A percentile compares a stretch with the other conserved stretches of the same genome.
Evolutionary conservation across 2,888 invertebrate genomes (phyloP).

Genomic region (Dynastes tityus): DNA sequence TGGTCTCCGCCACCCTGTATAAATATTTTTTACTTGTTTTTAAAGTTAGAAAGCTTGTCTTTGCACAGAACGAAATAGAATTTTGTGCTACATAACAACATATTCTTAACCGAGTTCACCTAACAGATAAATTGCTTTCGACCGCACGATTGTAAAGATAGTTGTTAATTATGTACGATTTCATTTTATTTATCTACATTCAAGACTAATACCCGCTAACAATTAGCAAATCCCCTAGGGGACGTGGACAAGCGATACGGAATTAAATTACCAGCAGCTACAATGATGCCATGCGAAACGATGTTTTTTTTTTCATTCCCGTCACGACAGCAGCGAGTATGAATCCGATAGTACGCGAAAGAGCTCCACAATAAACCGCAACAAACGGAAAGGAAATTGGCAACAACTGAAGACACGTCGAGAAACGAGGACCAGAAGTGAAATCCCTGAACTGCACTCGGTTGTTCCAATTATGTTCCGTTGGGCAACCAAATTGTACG

Average conservation of each 20-base stretch:
- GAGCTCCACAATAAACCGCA: background rate
- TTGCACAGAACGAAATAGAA: too few species aligned
- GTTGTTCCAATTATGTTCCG: conserved; percentile 31
- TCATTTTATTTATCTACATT: too few species aligned
- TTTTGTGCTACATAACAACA: too few species aligned
- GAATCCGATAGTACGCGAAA: background rate
- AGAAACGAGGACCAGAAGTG: background rate
- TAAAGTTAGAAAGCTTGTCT: too few species aligned
- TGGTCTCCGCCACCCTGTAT: too few species aligned
- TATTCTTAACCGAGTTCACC: too few species aligned
- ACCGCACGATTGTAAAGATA: too few species aligned
- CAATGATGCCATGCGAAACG: background rate
- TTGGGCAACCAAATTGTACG: conserved; percentile 17
- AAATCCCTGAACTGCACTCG: conserved; percentile 28
- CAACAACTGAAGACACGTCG: background rate
- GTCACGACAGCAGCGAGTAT: background rate
- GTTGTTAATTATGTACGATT: too few species aligned
- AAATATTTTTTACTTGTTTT: too few species aligned
- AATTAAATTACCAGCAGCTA: conserved; percentile 24
- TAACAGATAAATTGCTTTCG: too few species aligned
- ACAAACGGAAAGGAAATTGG: conserved; percentile 6
- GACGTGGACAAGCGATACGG: background rate
- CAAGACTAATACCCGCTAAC: conserved; percentile 11
- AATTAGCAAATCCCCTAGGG: conserved; percentile 9
- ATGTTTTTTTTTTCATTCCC: conserved; percentile 8